Conservation (phyloP, 2,113 vertebrate genomes). For the Aptenodytes patagonicus region DNA sequence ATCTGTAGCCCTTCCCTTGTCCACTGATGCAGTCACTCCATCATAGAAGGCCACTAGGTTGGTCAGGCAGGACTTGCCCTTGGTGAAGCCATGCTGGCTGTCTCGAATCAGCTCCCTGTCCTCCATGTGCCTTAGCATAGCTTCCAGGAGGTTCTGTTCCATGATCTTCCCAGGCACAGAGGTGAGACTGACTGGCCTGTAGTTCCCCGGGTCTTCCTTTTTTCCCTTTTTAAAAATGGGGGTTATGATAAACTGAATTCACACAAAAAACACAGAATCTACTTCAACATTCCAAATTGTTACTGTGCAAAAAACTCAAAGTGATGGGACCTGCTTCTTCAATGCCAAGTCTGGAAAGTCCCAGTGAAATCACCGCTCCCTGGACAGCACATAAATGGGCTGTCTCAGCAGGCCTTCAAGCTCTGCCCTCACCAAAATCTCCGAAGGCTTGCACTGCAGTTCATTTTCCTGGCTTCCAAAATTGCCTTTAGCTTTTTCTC, state of each 20-base stretch:
- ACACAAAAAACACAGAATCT: not conserved
- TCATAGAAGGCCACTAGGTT: too few relatives aligned
- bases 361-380: not conserved
- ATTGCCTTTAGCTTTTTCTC: not conserved
- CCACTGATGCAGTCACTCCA: too few relatives aligned
- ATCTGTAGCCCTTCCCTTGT: too few relatives aligned
- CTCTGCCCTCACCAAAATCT: not conserved
- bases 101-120: too few relatives aligned
- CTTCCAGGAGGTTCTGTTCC: too few relatives aligned
- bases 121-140: too few relatives aligned
- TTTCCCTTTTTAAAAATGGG: too few relatives aligned
- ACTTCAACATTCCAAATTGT: not conserved
- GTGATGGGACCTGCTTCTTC: not conserved
- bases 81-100: too few relatives aligned
- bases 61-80: too few relatives aligned
- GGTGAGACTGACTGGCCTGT: too few relatives aligned
- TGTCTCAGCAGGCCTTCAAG: not conserved
- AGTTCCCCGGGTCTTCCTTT: too few relatives aligned
- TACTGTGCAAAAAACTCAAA: not conserved
- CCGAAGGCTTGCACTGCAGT: not conserved
- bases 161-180: too few relatives aligned
- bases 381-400: not conserved
- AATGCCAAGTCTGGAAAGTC: not conserved
- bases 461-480: not conserved
- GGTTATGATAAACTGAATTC: not conserved